Percentiles rank a stretch among this genome's conserved stretches.
These are phyloP conservation scores for Whitmania pigra DNA, from an alignment of 1,140 invertebrate species.

Conservation along the genomic window DNA sequence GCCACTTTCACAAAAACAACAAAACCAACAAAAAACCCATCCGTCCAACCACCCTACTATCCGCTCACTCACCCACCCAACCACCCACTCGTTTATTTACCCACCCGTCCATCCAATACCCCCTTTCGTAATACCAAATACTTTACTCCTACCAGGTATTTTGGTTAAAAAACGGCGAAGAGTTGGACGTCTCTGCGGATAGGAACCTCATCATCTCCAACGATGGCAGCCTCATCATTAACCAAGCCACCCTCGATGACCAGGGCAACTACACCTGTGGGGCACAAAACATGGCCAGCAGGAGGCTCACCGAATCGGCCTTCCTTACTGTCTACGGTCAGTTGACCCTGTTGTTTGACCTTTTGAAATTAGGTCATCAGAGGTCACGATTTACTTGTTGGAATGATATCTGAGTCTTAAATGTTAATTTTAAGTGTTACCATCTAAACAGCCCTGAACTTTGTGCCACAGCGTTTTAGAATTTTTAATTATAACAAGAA, in stretches of 20 bases:
- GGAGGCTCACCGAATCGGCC: constrained; percentile 68
- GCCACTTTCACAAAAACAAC: too few species aligned
- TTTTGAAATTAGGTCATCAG: not conserved
- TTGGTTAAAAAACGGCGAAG: constrained; percentile 43
- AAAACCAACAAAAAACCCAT: too few species aligned
- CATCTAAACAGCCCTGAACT: not conserved
- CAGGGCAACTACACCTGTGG: constrained; percentile 93
- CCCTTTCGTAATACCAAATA: too few species aligned
- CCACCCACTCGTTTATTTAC: too few species aligned
- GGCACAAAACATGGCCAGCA: constrained; percentile 81
- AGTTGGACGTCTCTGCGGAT: constrained; percentile 49
- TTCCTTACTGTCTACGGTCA: constrained; percentile 83
- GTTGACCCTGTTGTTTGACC: constrained; percentile 34
- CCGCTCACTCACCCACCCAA: too few species aligned
- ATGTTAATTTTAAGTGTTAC: not conserved
- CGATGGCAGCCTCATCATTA: constrained; percentile 76
- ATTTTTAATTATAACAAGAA: not conserved
- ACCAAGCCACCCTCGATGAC: constrained; percentile 64
- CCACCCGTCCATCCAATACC: too few species aligned
- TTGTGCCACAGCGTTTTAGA: not conserved
- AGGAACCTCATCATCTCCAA: constrained; percentile 61
- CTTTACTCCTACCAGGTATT: constrained; percentile 36
- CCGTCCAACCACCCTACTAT: too few species aligned
- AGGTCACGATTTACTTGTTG: not conserved
- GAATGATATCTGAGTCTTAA: not conserved